phyloP scores from a whole-genome alignment of 2,888 invertebrate genomes.

The Deilephila porcellus region DNA sequence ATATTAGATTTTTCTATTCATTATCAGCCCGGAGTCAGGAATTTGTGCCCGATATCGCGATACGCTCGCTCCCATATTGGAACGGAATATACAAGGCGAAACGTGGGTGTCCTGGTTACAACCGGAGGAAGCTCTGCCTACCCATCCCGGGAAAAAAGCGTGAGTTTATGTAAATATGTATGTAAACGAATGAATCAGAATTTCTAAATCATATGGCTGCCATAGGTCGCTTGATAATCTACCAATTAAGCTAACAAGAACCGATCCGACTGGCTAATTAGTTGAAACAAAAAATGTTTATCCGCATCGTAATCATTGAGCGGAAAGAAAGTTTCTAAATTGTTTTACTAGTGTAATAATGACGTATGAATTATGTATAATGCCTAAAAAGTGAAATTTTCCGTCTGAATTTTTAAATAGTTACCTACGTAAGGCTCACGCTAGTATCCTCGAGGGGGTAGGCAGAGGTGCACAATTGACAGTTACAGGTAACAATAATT shows the following conservation, averaged over 20 bases:
- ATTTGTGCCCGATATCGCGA: too few species aligned
- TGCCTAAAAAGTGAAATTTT: constrained; percentile 13
- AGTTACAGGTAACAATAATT: too few species aligned
- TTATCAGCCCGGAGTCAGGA: too few species aligned
- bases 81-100: too few species aligned
- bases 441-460: too few species aligned
- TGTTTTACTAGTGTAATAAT: constrained; percentile 17
- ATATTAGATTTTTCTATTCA: too few species aligned
- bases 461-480: too few species aligned
- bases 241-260: constrained; percentile 3
- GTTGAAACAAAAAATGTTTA: constrained; percentile 1
- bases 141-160: too few species aligned
- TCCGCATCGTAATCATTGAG: background rate
- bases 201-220: background rate
- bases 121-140: too few species aligned
- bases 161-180: too few species aligned
- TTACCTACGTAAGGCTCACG: background rate
- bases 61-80: too few species aligned
- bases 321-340: constrained; percentile 26
- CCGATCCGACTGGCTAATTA: constrained; percentile 1
- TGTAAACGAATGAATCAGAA: background rate
- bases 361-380: constrained; percentile 13
- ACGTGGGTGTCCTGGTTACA: too few species aligned
- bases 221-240: background rate
- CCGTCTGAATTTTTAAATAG: background rate